phyloP scores from a whole-genome alignment of 37 sponge, comb jelly and placozoan species.

The Oopsacas minuta region DNA sequence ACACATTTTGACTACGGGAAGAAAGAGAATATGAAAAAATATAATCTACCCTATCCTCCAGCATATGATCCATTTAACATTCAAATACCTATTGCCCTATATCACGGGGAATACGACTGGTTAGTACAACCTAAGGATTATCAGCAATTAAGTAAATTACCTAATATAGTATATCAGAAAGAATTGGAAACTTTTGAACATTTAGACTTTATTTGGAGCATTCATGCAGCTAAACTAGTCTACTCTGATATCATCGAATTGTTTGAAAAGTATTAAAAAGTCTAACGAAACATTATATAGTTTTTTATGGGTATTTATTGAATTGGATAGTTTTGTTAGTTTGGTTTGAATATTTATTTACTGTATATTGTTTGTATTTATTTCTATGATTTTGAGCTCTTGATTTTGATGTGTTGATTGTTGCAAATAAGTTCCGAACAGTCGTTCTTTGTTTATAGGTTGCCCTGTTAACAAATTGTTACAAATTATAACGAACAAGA shows the following conservation, averaged over 20 bases:
- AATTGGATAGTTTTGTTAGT: no score
- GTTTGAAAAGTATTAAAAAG: constrained; percentile 20
- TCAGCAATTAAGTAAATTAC: background rate
- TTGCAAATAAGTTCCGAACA: no score
- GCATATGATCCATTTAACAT: constrained; percentile 49
- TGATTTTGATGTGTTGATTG: no score
- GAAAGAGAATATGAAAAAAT: background rate
- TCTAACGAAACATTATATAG: no score
- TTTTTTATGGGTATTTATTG: no score
- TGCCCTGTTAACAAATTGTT: no score
- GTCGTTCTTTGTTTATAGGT: no score
- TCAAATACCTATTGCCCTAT: constrained; percentile 53
- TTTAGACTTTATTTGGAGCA: constrained; percentile 84
- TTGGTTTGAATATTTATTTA: no score
- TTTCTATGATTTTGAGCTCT: no score
- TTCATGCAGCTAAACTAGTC: constrained; percentile 42
- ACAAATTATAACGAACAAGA: no score
- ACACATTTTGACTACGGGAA: constrained; percentile 1
- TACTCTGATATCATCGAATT: constrained; percentile 40
- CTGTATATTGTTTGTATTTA: no score
- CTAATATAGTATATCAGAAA: background rate
- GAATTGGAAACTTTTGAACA: constrained; percentile 44
- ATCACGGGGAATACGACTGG: constrained; percentile 64
- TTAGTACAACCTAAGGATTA: constrained; percentile 63
- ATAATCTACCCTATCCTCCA: constrained; percentile 26